Conservation (phyloP, 2,888 invertebrate genomes). For the Tachina grossa region DNA sequence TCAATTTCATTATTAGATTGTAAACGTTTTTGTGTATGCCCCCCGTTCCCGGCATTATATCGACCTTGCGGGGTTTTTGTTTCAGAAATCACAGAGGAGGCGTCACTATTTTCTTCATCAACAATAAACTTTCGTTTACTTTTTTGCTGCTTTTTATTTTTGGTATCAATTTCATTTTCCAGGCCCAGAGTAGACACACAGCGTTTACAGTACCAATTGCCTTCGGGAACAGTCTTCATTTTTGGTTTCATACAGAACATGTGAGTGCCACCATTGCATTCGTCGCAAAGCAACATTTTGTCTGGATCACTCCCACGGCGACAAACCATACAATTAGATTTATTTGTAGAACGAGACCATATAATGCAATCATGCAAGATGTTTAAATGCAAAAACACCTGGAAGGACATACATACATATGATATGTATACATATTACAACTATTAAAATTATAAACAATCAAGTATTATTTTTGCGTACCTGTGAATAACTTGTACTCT, state of each 20-base stretch:
- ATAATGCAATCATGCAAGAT: slow-evolving; percentile 92
- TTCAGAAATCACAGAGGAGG: slow-evolving; percentile 75
- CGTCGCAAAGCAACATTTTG: slow-evolving; percentile 96
- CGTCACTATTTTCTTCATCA: slow-evolving; percentile 79
- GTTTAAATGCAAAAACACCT: slow-evolving; percentile 90
- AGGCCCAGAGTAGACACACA: slow-evolving; percentile 84
- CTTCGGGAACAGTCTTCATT: slow-evolving; percentile 92
- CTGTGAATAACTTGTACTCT: slow-evolving; percentile 91
- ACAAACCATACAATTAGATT: slow-evolving; percentile 94
- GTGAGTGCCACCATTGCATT: slow-evolving; percentile 97
- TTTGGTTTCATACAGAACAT: slow-evolving; percentile 97
- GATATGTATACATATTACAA: not conserved
- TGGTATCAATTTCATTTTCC: slow-evolving; percentile 80
- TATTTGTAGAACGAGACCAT: slow-evolving; percentile 93
- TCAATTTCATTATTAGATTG: slow-evolving; percentile 80
- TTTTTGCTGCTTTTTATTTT: slow-evolving; percentile 84
- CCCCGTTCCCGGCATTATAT: slow-evolving; percentile 51
- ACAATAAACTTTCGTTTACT: slow-evolving; percentile 78
- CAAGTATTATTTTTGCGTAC: slow-evolving; percentile 72
- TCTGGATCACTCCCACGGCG: slow-evolving; percentile 93
- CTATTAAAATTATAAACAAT: not conserved
- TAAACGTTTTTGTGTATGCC: slow-evolving; percentile 79
- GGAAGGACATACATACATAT: not conserved
- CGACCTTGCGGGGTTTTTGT: slow-evolving; percentile 67
- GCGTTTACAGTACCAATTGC: slow-evolving; percentile 95